Base-by-base conservation (phyloP, 2,797 vertebrate genomes). In the Macroramphosus scolopax region DNA sequence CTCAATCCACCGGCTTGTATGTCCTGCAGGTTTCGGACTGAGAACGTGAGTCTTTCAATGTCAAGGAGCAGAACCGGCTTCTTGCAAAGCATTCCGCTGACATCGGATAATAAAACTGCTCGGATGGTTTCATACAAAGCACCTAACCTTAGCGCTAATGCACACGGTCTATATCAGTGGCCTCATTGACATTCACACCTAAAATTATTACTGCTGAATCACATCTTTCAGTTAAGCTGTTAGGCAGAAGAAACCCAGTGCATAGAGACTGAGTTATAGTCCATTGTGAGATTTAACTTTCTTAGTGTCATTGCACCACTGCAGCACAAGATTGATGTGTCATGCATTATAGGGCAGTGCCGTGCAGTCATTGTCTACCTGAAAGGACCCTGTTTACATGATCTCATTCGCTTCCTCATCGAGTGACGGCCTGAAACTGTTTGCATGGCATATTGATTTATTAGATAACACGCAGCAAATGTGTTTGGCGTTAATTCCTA, bases 121-220 rank as follows among this genome's bases (percentile, higher is more conserved):
- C 18, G 7, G 36, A 44, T 15, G 13, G 30, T 58, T 56, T 53
- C 20, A 35, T 47, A 17, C 35, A 17, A 47, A 63, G 58, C 22
- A 15, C 26, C 49, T 60, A 47, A 73, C 65, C 50, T 68, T 56
- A 26, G 11, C 47, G 50, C 68, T 54, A 48, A 45, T 13, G 44
- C 28, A 8, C 63, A 52, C 13, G 33, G 72, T 66, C 71, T 17
- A 10, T 15, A 68, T 31, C 1, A 65, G 63, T 12, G 31, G 55
- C 66, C 72, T 76, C 51, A 13, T 49, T 72, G 68, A 70, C 50
- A 71, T 61, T 75, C 43, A 37, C 52, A 70, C 35, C 64, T 44
- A 68, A 76, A 63, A 80, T 65, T 56, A 58, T 75, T 64, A 77
- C 68, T 63, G 13, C n/a, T n/a, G n/a, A n/a, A n/a, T n/a, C n/a